phyloP scores from a whole-genome alignment of 2,888 invertebrate species.

The Dolichopus griseipennis region DNA sequence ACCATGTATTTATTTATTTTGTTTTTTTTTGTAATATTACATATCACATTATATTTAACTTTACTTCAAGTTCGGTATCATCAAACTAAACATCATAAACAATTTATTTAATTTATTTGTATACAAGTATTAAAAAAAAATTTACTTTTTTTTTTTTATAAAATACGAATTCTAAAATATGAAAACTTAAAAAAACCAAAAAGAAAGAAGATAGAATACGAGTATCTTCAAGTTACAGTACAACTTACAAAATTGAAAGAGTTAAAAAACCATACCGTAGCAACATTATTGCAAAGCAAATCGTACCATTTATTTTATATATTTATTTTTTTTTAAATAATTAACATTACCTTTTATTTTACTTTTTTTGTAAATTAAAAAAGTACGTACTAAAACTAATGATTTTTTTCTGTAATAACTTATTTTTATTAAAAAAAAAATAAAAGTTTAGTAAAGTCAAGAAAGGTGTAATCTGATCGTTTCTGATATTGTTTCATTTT shows the following conservation, averaged over 20 bases:
- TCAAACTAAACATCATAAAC: not conserved
- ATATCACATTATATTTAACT: not conserved
- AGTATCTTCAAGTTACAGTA: too few species aligned
- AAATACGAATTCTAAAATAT: not conserved
- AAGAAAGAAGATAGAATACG: too few species aligned
- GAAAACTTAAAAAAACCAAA: not conserved
- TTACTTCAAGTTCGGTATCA: not conserved
- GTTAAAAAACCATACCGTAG: too few species aligned
- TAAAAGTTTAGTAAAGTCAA: not conserved
- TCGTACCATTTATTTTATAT: not conserved
- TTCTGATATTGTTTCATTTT: not conserved
- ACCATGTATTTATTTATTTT: too few species aligned
- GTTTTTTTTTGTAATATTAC: not conserved
- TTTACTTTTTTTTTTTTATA: not conserved
- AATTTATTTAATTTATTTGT: not conserved
- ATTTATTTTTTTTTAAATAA: not conserved
- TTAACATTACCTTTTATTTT: not conserved
- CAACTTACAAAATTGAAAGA: too few species aligned
- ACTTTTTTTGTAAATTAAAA: not conserved
- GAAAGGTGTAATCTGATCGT: slow-evolving; percentile 1
- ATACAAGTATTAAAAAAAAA: not conserved
- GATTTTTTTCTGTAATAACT: too few species aligned
- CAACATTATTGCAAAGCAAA: too few species aligned
- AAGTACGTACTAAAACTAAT: too few species aligned
- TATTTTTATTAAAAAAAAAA: too few species aligned